These are phyloP conservation scores for Nibea albiflora DNA, from an alignment of 2,113 vertebrate genomes.

Conservation along the genomic window DNA sequence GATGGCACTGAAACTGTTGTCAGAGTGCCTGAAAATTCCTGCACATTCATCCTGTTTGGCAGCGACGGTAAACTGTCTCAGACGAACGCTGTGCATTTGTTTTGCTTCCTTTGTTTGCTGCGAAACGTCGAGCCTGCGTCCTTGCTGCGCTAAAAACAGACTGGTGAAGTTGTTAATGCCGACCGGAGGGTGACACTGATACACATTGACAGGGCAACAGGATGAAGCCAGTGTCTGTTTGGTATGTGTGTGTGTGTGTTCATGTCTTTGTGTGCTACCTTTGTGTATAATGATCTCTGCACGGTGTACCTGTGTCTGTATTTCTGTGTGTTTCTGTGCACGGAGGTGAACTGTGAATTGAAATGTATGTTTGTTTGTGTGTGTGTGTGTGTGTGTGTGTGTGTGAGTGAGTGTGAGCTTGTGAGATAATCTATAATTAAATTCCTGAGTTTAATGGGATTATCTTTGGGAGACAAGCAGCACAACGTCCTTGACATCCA, in stretches of 20 bases:
- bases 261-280: background rate
- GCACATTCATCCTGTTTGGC: constrained; percentile 4
- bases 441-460: constrained; percentile 75
- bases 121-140: constrained; percentile 14
- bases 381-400: background rate
- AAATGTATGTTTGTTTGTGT: background rate
- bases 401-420: constrained; percentile 8
- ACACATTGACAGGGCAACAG: constrained; percentile 59
- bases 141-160: constrained; percentile 63
- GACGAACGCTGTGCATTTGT: background rate
- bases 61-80: background rate
- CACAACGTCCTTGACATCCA: constrained; percentile 70
- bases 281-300: background rate
- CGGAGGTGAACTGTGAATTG: background rate
- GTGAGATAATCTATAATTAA: constrained; percentile 76
- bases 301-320: background rate
- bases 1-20: too few relatives aligned
- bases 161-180: constrained; percentile 40
- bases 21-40: background rate
- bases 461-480: constrained; percentile 70
- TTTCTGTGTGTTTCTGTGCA: background rate
- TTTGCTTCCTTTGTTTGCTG: constrained; percentile 20
- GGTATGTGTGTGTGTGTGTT: background rate
- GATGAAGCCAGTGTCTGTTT: constrained; percentile 23
- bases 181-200: constrained; percentile 69